phyloP scores from a whole-genome alignment of 1,140 invertebrate species.

The Gryllus bimaculatus region DNA sequence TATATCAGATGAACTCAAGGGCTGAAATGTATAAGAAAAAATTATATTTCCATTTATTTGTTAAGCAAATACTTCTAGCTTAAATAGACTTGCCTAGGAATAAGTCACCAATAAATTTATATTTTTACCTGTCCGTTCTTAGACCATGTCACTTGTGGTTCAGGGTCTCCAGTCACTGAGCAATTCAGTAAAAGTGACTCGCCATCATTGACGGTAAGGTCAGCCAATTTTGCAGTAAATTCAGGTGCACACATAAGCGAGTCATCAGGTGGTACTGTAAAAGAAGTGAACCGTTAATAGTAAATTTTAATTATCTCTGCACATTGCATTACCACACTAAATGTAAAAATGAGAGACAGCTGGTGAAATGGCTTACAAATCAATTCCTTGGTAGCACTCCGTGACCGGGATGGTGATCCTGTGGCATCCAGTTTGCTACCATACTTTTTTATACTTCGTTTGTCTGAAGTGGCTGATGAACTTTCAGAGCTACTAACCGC shows the following conservation, averaged over 20 bases:
- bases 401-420: slow-evolving; percentile 66
- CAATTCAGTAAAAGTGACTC: slow-evolving; percentile 66
- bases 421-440: slow-evolving; percentile 60
- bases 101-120: not conserved
- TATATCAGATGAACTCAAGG: slow-evolving; percentile 67
- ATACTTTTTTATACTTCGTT: slow-evolving; percentile 61
- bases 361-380: slow-evolving; percentile 53
- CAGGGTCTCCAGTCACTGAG: slow-evolving; percentile 79
- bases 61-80: too few species aligned
- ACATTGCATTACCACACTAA: not conserved
- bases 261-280: slow-evolving; percentile 70
- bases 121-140: slow-evolving; percentile 59
- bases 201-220: slow-evolving; percentile 67
- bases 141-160: slow-evolving; percentile 77
- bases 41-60: too few species aligned
- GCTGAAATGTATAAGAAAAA: slow-evolving; percentile 28
- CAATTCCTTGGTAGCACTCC: slow-evolving; percentile 82
- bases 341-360: not conserved
- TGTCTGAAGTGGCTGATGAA: slow-evolving; percentile 31
- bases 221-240: slow-evolving; percentile 62
- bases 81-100: too few species aligned
- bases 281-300: not conserved
- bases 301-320: not conserved
- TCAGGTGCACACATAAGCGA: slow-evolving; percentile 72
- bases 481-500: slow-evolving; percentile 15